Conservation (phyloP, 1,140 invertebrate species). For the Acromyrmex heyeri region DNA sequence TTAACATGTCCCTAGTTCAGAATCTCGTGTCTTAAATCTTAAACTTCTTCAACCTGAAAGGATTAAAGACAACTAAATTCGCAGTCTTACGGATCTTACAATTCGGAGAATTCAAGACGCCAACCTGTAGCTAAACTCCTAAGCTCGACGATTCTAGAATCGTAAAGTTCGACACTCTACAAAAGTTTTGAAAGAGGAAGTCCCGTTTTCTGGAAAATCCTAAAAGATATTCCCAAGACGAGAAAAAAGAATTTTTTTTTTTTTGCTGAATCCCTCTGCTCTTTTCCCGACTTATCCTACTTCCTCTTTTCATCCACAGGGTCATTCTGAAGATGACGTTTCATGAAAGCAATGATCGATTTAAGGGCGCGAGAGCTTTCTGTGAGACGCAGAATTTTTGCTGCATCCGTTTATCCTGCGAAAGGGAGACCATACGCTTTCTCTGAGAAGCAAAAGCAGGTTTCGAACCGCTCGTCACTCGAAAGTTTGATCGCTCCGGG, state of each 20-base stretch:
- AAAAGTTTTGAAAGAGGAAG: constrained; percentile 13
- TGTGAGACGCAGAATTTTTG: not conserved
- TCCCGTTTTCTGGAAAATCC: not conserved
- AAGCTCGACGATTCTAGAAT: constrained; percentile 6
- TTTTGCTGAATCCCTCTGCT: not conserved
- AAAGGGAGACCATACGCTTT: not conserved
- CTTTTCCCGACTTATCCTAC: not conserved
- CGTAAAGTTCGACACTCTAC: not conserved
- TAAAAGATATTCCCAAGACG: not conserved
- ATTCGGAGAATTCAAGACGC: not conserved
- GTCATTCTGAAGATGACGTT: constrained; percentile 17
- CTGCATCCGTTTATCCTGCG: not conserved
- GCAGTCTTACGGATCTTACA: not conserved
- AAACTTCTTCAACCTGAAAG: not conserved
- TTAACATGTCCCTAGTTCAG: not conserved
- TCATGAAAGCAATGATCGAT: constrained; percentile 35
- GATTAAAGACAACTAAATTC: not conserved
- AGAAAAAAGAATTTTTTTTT: not conserved
- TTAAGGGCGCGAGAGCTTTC: not conserved
- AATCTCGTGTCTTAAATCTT: not conserved
- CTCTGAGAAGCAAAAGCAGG: constrained; percentile 1
- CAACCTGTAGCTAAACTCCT: constrained; percentile 16
- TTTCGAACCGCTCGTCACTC: constrained; percentile 26
- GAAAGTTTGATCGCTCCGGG: constrained; percentile 42
- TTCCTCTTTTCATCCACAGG: not conserved